Base-by-base conservation (phyloP, 2,888 invertebrate species). In the Aleiodes alternator region DNA sequence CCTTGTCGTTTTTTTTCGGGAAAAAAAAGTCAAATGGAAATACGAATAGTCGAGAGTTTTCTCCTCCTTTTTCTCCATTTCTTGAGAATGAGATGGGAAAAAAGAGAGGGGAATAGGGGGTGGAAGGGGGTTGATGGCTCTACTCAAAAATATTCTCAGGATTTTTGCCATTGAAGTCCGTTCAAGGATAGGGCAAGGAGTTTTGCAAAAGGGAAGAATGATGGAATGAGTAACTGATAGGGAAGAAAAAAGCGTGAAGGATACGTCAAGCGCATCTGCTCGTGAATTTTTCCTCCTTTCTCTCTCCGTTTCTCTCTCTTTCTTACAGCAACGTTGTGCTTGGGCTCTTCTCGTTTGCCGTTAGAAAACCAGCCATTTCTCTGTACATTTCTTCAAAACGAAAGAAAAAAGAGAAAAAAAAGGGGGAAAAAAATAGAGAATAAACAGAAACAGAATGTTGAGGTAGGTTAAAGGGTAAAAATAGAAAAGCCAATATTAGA, bases 231-330 rank as follows among this genome's bases (percentile, higher is more conserved):
- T 14, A 43, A 55, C 61, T 66, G 71, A 66, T 56, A 76, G 74
- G 72, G 23, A 23, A 23, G 2, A 51, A 78, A 76, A 68, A 78
- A 78, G 72, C 64, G 69, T 48, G 66, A 43, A 57, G 34, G 69
- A 76, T 72, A 76, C 72, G 76, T 76, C 76, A 76, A 76, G 76
- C 72, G 72, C 76, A 76, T 76, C 76, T 76, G 76, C 72, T 76
- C 72, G 76, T 76, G 72, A 72, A 76, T 72, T 68, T 68, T 72
- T 76, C 59, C 72, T 43, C 43, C 29, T 38, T 34, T 14, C 66
- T 11, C 50, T 16, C 9, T 16, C 11, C 64, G 31, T 68, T 68
- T 51, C 48, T 29, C 23, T 66, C 1, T 23, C 23, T 2, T n/a
- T n/a, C n/a, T n/a, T n/a, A n/a, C 23, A 23, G 23, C 23, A 23